These are phyloP conservation scores for Nomada ferruginata DNA, from an alignment of 2,888 invertebrate genomes.

Conservation along the genomic window DNA sequence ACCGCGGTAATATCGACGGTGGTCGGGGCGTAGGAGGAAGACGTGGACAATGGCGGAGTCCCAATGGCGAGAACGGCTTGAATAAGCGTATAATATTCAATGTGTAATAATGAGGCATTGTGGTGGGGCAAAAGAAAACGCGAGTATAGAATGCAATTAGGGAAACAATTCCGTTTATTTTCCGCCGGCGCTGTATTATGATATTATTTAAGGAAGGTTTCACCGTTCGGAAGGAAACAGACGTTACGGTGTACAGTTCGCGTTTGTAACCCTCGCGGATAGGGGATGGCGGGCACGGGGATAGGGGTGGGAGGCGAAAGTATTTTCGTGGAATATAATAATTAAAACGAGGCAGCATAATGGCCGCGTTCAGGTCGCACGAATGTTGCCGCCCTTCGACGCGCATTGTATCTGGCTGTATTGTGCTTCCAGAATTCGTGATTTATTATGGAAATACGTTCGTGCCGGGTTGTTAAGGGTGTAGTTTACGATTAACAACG, in stretches of 20 bases:
- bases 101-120: slow-evolving; percentile 46
- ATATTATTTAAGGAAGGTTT: slow-evolving; percentile 47
- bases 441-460: slow-evolving; percentile 43
- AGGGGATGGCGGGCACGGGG: neutral
- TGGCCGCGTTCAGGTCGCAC: slow-evolving; percentile 32
- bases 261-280: slow-evolving; percentile 15
- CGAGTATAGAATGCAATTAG: slow-evolving; percentile 54
- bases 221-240: slow-evolving; percentile 43
- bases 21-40: slow-evolving; percentile 13
- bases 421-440: slow-evolving; percentile 39
- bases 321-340: slow-evolving; percentile 47
- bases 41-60: slow-evolving; percentile 24
- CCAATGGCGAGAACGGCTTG: slow-evolving; percentile 27
- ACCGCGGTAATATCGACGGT: slow-evolving; percentile 24
- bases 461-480: slow-evolving; percentile 25
- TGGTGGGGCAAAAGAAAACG: slow-evolving; percentile 23
- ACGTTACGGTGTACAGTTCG: slow-evolving; percentile 26
- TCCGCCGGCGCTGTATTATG: slow-evolving; percentile 28
- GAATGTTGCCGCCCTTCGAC: slow-evolving; percentile 41
- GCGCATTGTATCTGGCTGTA: slow-evolving; percentile 30
- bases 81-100: slow-evolving; percentile 42
- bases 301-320: slow-evolving; percentile 19
- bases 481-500: slow-evolving; percentile 42
- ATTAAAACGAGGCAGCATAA: slow-evolving; percentile 46
- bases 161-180: slow-evolving; percentile 55